Evolutionary conservation across 1,140 invertebrate genomes (phyloP).

Genomic region (Ladona fulva): DNA sequence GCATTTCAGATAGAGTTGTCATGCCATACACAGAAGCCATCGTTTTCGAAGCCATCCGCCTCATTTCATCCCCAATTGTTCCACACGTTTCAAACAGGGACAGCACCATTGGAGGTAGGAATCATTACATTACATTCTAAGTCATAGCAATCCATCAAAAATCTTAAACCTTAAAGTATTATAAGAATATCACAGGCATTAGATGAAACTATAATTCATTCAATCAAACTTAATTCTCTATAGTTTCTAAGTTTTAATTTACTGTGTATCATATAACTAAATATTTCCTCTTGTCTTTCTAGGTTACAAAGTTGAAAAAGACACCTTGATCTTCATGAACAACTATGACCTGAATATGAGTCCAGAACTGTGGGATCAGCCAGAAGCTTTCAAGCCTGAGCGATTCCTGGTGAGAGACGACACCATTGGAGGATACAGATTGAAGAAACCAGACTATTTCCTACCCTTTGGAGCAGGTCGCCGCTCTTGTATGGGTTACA

Average conservation of each 20-base stretch:
- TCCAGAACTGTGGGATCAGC: conserved; percentile 34
- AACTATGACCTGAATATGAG: conserved; percentile 39
- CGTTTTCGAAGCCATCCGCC: conserved; percentile 36
- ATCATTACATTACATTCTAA: neutral
- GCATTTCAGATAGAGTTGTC: conserved; percentile 29
- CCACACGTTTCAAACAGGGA: conserved; percentile 38
- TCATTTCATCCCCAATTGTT: conserved; percentile 39
- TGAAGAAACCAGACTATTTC: conserved; percentile 37
- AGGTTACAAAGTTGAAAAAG: conserved; percentile 36
- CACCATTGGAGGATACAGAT: conserved; percentile 22
- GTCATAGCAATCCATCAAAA: neutral
- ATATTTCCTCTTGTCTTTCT: conserved; percentile 7
- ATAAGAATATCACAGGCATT: neutral
- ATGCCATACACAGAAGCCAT: conserved; percentile 38
- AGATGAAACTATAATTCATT: neutral
- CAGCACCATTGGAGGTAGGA: conserved; percentile 35
- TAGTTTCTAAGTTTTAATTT: neutral
- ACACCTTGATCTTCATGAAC: conserved; percentile 40
- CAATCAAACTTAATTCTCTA: neutral
- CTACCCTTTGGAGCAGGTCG: conserved; percentile 38
- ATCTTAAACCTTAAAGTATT: neutral
- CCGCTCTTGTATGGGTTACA: conserved; percentile 41
- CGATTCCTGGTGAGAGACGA: conserved; percentile 31
- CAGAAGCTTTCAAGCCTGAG: conserved; percentile 35
- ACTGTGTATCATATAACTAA: neutral